phyloP scores from a whole-genome alignment of 2,797 vertebrate genomes.

The Oreochromis grahami region DNA sequence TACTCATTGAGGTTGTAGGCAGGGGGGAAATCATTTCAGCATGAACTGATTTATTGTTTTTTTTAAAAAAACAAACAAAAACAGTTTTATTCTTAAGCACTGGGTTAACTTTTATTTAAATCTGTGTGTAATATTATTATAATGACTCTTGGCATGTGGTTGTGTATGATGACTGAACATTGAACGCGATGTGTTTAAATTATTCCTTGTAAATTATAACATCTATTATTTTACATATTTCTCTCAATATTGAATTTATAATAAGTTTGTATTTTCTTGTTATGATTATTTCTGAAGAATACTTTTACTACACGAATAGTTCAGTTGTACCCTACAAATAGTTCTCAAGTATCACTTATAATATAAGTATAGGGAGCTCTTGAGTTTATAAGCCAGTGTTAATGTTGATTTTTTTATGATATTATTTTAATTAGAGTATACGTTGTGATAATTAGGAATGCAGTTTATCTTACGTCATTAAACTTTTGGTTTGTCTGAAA shows the following conservation, averaged over 20 bases:
- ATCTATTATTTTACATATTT: background rate
- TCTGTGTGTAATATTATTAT: background rate
- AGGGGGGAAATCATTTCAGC: background rate
- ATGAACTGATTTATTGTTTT: background rate
- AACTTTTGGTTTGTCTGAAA: background rate
- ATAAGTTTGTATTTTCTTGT: background rate
- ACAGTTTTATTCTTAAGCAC: background rate
- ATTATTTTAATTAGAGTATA: background rate
- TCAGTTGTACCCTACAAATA: background rate
- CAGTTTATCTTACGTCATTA: background rate
- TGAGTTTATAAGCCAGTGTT: background rate
- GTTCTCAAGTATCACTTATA: background rate
- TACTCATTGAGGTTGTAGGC: background rate
- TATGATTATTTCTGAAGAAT: background rate
- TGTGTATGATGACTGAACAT: background rate
- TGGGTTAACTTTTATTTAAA: background rate
- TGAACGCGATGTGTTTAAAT: conserved; percentile 9
- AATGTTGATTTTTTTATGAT: background rate
- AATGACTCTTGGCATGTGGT: background rate
- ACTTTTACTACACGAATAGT: background rate
- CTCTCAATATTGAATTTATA: background rate
- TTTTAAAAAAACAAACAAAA: background rate
- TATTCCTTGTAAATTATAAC: conserved; percentile 23
- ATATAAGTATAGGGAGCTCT: background rate
- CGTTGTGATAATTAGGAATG: background rate